Evolutionary conservation across 2,888 invertebrate genomes (phyloP).

Genomic region (Drosophila longiperda): DNA sequence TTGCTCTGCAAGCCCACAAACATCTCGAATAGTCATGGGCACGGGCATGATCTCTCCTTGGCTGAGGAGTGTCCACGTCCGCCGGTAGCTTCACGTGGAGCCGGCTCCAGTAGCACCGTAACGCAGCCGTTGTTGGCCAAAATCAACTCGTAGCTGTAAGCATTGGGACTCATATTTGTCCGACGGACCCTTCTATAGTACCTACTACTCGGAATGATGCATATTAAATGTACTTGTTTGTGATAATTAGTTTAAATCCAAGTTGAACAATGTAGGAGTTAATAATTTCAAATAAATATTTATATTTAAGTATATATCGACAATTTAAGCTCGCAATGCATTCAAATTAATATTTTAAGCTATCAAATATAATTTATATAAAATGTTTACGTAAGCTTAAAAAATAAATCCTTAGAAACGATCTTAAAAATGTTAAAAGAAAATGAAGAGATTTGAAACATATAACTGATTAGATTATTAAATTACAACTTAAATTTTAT

Average conservation of each 20-base stretch:
- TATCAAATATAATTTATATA: not conserved
- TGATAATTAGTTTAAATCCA: constrained; percentile 76
- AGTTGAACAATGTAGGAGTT: constrained; percentile 69
- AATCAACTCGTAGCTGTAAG: constrained; percentile 81
- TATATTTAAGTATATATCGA: not conserved
- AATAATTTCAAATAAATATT: constrained; percentile 14
- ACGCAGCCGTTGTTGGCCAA: constrained; percentile 83
- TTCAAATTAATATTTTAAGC: not conserved
- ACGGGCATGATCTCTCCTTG: constrained; percentile 38
- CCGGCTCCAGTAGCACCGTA: constrained; percentile 57
- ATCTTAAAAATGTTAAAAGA: not conserved
- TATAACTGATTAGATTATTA: constrained; percentile 26
- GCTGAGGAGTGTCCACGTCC: constrained; percentile 48
- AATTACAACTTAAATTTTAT: constrained; percentile 26
- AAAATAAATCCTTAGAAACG: not conserved
- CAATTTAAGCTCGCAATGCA: not conserved
- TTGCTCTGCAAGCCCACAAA: constrained; percentile 68
- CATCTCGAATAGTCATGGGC: constrained; percentile 56
- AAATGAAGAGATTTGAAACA: constrained; percentile 2
- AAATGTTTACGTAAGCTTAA: not conserved
- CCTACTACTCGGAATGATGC: constrained; percentile 54
- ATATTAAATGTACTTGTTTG: constrained; percentile 75
- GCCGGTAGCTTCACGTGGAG: constrained; percentile 41
- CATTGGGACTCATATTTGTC: constrained; percentile 23
- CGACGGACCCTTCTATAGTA: constrained; percentile 34